These are phyloP conservation scores for Bursaphelenchus mucronatus DNA, from an alignment of 1,140 invertebrate species.

Conservation along the genomic window DNA sequence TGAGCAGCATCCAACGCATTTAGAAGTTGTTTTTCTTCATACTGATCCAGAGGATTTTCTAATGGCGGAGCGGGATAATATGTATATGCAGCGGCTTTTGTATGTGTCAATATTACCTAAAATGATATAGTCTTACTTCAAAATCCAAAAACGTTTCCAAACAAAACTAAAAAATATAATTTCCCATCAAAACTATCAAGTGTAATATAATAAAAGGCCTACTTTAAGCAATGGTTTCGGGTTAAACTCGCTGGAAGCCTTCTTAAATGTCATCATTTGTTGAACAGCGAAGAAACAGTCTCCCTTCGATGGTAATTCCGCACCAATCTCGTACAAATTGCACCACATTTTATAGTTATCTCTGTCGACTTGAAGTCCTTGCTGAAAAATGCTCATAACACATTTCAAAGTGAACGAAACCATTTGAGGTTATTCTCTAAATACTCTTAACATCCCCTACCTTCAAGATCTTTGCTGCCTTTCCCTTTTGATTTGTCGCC, in stretches of 20 bases:
- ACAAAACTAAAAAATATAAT: too few relatives aligned
- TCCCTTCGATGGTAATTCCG: conserved; percentile 15
- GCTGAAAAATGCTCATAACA: conserved; percentile 3
- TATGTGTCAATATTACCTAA: neutral
- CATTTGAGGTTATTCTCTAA: neutral
- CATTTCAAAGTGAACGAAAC: neutral
- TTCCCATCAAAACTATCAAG: too few relatives aligned
- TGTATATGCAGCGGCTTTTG: conserved; percentile 2
- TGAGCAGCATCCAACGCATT: conserved; percentile 7
- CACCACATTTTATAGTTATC: conserved; percentile 17
- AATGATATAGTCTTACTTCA: too few relatives aligned
- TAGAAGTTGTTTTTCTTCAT: conserved; percentile 5
- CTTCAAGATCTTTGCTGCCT: conserved; percentile 9
- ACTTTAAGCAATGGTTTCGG: conserved; percentile 6
- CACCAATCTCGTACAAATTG: conserved; percentile 15
- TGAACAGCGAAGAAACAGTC: conserved; percentile 18
- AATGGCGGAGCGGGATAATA: conserved; percentile 13
- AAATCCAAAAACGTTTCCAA: too few relatives aligned
- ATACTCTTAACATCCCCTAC: neutral
- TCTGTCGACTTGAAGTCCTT: conserved; percentile 11
- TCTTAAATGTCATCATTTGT: conserved; percentile 1
- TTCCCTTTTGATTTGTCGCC: conserved; percentile 9
- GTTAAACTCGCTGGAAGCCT: conserved; percentile 4
- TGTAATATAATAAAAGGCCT: too few relatives aligned
- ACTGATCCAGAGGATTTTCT: neutral